Percentiles rank a stretch among this genome's conserved stretches.
phyloP scores from a whole-genome alignment of 2,888 invertebrate species.

The Pyralis farinalis region DNA sequence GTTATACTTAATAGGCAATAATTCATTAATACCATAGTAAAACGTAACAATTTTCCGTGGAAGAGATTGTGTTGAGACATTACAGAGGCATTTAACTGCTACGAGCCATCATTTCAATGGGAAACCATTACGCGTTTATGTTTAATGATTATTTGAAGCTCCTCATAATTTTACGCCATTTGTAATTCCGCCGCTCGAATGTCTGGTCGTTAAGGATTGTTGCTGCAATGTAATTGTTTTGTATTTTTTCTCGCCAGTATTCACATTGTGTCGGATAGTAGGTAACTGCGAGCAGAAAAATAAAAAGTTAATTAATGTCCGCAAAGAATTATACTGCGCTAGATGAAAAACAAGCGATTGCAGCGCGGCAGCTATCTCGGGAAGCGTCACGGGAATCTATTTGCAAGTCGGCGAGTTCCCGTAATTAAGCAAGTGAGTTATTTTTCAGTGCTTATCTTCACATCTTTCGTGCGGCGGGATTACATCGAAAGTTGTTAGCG shows the following conservation, averaged over 20 bases:
- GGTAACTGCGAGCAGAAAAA: constrained; percentile 33
- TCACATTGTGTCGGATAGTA: constrained; percentile 24
- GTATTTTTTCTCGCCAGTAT: constrained; percentile 35
- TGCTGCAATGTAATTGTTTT: constrained; percentile 52
- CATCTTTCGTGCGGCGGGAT: constrained; percentile 41
- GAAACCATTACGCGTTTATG: constrained; percentile 74
- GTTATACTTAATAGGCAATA: constrained; percentile 42
- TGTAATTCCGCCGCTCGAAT: constrained; percentile 50
- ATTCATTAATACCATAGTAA: constrained; percentile 70
- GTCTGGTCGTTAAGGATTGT: constrained; percentile 56
- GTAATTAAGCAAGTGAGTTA: constrained; percentile 26
- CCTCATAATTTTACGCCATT: constrained; percentile 67
- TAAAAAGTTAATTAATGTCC: constrained; percentile 56
- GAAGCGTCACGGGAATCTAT: constrained; percentile 22
- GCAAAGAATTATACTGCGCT: constrained; percentile 38
- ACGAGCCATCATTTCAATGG: constrained; percentile 70
- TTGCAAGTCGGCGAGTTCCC: constrained; percentile 13
- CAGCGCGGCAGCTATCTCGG: constrained; percentile 14
- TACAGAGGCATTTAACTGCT: constrained; percentile 66
- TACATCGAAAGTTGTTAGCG: constrained; percentile 62
- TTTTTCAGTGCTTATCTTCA: constrained; percentile 42
- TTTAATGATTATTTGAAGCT: constrained; percentile 75
- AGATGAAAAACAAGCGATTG: constrained; percentile 25
- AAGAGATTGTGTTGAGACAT: constrained; percentile 73
- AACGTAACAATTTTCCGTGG: constrained; percentile 61